These are phyloP conservation scores for Craniophora ligustri DNA, from an alignment of 2,888 invertebrate species.

Conservation along the genomic window DNA sequence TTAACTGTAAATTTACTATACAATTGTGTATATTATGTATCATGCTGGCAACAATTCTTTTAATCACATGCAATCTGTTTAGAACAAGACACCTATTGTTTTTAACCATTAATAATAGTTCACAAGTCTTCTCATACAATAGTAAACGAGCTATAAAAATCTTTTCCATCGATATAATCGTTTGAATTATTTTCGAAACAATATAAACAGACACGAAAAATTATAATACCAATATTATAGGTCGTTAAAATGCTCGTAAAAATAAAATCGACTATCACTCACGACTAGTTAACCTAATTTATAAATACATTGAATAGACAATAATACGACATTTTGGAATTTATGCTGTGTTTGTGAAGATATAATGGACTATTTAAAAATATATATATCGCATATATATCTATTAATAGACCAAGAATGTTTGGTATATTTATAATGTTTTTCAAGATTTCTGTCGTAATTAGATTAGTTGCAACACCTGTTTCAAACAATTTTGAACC, in stretches of 20 bases:
- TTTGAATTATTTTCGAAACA: conserved; percentile 34
- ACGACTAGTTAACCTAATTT: conserved; percentile 34
- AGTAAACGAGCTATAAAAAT: conserved; percentile 30
- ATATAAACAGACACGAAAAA: conserved; percentile 39
- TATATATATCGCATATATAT: conserved; percentile 31
- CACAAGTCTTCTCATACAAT: conserved; percentile 10
- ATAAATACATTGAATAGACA: conserved; percentile 25
- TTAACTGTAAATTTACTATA: no score
- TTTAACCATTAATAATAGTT: conserved; percentile 1
- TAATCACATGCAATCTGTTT: not conserved
- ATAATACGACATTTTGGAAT: conserved; percentile 32
- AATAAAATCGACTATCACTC: conserved; percentile 40
- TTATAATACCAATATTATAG: conserved; percentile 40
- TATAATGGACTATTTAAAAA: conserved; percentile 20
- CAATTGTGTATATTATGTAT: no score
- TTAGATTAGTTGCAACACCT: conserved; percentile 9
- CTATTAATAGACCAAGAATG: conserved; percentile 11
- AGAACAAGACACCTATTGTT: not conserved
- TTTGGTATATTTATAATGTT: conserved; percentile 1
- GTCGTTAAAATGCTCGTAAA: conserved; percentile 47
- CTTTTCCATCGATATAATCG: conserved; percentile 27
- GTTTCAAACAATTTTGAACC: not conserved
- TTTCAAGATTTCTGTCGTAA: not conserved
- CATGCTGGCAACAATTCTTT: not conserved
- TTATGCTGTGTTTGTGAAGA: conserved; percentile 23